A percentile compares a stretch with the other conserved stretches of the same genome.
Conservation (phyloP, 2,113 vertebrate genomes). For the Lagopus muta region DNA sequence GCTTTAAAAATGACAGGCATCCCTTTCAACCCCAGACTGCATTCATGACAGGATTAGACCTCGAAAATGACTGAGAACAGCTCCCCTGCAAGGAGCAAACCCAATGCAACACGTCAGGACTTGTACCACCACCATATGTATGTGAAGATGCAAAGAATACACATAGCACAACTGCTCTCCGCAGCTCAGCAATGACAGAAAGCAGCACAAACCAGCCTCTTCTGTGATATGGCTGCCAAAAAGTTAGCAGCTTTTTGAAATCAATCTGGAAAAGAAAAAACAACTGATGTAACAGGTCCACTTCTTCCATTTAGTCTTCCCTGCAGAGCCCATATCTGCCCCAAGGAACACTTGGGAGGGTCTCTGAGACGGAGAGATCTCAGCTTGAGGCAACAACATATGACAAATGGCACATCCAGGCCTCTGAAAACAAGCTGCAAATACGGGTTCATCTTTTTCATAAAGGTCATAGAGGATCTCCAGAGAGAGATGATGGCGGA, state of each 20-base stretch:
- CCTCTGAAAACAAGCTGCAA: not conserved
- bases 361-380: not conserved
- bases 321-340: not conserved
- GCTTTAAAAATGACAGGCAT: not conserved
- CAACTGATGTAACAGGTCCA: not conserved
- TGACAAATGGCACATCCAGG: not conserved
- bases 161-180: not conserved
- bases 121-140: not conserved
- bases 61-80: not conserved
- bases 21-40: not conserved
- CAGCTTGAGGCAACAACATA: not conserved
- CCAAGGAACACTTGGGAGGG: not conserved
- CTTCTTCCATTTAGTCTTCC: not conserved
- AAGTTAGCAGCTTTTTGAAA: not conserved
- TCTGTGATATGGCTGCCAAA: not conserved
- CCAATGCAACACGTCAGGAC: not conserved
- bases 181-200: not conserved
- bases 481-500: not conserved
- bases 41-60: constrained; percentile 27
- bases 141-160: not conserved
- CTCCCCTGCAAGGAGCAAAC: not conserved
- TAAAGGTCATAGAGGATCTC: not conserved
- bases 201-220: not conserved
- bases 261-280: not conserved
- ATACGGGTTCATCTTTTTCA: not conserved